Evolutionary conservation across 2,113 vertebrate genomes (phyloP), one percentile per base, ranked within the genome.

Genomic region (Channa argus): DNA sequence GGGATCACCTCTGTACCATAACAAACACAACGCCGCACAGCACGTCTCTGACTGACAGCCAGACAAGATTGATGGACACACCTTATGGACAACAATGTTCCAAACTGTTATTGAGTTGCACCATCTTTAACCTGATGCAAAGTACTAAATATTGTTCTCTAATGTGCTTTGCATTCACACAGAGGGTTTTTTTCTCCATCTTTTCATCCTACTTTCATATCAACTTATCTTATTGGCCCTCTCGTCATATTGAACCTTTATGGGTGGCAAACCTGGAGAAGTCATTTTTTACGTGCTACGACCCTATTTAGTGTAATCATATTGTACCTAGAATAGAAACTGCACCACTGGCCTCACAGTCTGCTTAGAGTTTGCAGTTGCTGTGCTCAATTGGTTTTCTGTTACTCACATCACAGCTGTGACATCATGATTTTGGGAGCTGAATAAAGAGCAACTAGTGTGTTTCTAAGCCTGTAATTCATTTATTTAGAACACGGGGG

Each of bases 1-100:
- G 84, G 88, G 74, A 86, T 90, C 90, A 79, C 80, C 85, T 82
- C 78, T 66, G 74, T 4, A 55, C 51, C 77, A 78, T 24, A 72
- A 91, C 75, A 86, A 86, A 6, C 53, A 50, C 15, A 49, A 8
- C 47, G 34, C 6, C 1, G 6, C 65, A 7, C 36, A 0, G 15
- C 34, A 10, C 11, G 36, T 10, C 59, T 33, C 54, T 50, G 3
- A 9, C 63, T 45, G 2, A 45, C 47, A 13, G 51, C 39, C 6
- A 49, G 9, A 51, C 10, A 24, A 34, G 6, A 51, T 12, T 1
- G 14, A 24, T 3, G 46, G 44, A 46, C 58, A 6, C 33, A 24
- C 36, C 15, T 63, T 55, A 61, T 0, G 46, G 45, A 15, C 39
- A 37, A 0, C 64, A 58, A 51, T 34, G 15, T 36, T 8, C 10